phyloP scores from a whole-genome alignment of 1,140 invertebrate species.

The Maniola jurtina region DNA sequence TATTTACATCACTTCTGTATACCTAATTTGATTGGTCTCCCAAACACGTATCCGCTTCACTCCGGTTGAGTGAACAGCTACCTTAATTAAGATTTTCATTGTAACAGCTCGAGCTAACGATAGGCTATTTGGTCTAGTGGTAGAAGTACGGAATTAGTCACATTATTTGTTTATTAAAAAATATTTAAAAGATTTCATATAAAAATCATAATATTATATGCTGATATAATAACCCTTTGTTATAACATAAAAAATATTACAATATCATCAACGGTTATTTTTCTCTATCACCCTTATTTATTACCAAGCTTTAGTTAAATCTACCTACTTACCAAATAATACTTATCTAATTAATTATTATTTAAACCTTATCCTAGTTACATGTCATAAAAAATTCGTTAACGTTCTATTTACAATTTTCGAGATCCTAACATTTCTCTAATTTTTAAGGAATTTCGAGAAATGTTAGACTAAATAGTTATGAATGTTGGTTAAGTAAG shows the following conservation, averaged over 20 bases:
- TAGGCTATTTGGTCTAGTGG: too few relatives aligned
- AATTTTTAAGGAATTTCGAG: background rate
- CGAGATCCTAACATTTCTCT: constrained; percentile 1
- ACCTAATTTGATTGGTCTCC: too few relatives aligned
- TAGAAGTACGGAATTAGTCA: too few relatives aligned
- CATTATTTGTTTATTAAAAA: too few relatives aligned
- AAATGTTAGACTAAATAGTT: background rate
- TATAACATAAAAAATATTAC: background rate
- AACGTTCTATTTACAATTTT: constrained; percentile 6
- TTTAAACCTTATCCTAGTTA: background rate
- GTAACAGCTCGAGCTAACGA: too few relatives aligned
- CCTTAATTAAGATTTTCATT: too few relatives aligned
- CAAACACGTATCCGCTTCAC: too few relatives aligned
- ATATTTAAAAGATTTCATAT: too few relatives aligned
- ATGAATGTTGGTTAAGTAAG: background rate
- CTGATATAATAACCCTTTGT: too few relatives aligned
- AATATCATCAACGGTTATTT: background rate
- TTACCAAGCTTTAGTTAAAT: background rate
- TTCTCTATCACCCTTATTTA: constrained; percentile 4
- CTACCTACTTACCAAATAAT: background rate
- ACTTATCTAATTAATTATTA: background rate
- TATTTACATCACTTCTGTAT: too few relatives aligned
- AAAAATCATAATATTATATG: too few relatives aligned
- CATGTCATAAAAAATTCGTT: background rate
- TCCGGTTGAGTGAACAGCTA: too few relatives aligned